Evolutionary conservation across 1,140 invertebrate species (phyloP).

Genomic region (Sminthurides bifidus): DNA sequence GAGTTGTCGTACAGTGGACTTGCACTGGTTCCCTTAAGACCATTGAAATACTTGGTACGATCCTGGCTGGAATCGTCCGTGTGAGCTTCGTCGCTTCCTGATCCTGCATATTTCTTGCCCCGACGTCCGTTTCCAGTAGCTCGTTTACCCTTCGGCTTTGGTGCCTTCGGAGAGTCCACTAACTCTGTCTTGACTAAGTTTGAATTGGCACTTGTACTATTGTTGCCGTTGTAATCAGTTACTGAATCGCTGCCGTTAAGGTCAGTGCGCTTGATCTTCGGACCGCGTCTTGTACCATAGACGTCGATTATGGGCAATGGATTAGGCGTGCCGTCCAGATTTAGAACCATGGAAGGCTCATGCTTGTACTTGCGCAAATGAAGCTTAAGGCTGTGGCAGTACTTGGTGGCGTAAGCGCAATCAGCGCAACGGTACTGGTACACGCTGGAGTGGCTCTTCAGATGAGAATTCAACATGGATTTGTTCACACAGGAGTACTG

Average conservation of each 20-base stretch:
- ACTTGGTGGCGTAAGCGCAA: constrained; percentile 96
- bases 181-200: background rate
- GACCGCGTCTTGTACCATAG: constrained; percentile 74
- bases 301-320: constrained; percentile 77
- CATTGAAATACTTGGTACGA: too few relatives aligned
- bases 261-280: constrained; percentile 50
- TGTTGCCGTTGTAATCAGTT: background rate
- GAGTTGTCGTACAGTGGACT: background rate
- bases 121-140: too few relatives aligned
- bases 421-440: constrained; percentile 92
- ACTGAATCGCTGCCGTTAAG: constrained; percentile 13
- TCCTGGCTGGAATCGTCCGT: background rate
- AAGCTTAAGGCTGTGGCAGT: constrained; percentile 92
- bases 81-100: background rate
- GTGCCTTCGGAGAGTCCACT: background rate
- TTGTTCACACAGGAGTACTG: constrained; percentile 94
- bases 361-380: constrained; percentile 88
- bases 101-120: too few relatives aligned
- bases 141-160: too few relatives aligned
- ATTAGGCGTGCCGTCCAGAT: constrained; percentile 75
- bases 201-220: too few relatives aligned
- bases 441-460: constrained; percentile 93
- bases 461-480: constrained; percentile 97
- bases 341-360: constrained; percentile 70
- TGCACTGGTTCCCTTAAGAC: too few relatives aligned